Base-by-base conservation (phyloP, 2,113 vertebrate species). In the Sardina pilchardus region DNA sequence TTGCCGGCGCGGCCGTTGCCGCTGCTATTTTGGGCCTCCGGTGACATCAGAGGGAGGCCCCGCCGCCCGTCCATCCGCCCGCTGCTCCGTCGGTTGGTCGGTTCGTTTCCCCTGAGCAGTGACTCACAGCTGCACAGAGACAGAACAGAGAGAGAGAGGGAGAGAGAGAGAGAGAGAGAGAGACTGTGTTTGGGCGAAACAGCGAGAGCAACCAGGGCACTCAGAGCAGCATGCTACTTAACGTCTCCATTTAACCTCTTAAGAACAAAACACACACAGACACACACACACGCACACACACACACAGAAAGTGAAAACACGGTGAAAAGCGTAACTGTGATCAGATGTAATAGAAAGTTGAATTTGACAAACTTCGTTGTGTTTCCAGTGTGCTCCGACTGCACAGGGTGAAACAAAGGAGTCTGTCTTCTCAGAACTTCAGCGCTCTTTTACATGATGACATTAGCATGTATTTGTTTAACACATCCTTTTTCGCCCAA, bases 1-100 rank as follows among this genome's bases (percentile, higher is more conserved):
- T 56, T 56, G n/a, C 63, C 10, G n/a, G n/a, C n/a, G n/a, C n/a
- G n/a, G 63, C 63, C n/a, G 24, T n/a, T 81, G 81, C 75, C 78
- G 82, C 80, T 88, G 89, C 91, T 94, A 92, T 94, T 94, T 91
- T 89, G 85, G 91, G 91, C 30, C 1, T 85, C 88, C 92, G 90
- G 94, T 92, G 91, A 93, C 93, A 94, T 88, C 47, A 86, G 0
- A 0, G 82, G 86, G 89, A 88, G 88, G 86, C 50, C 86, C 0
- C 44, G 26, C 45, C 84, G 36, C 42, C 24, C 84, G 10, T 71
- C 26, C 63, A 10, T 71, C 63, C 63, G 24, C 36, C 17, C 43
- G 5, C 6, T 6, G 34, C 0, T 16, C 10, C 19, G 42, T 47
- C 16, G 24, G 21, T 63, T 6, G 5, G 26, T n/a, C 26, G 9